Evolutionary conservation across 1,140 invertebrate genomes (phyloP).

Genomic region (Lepidurus arcticus): DNA sequence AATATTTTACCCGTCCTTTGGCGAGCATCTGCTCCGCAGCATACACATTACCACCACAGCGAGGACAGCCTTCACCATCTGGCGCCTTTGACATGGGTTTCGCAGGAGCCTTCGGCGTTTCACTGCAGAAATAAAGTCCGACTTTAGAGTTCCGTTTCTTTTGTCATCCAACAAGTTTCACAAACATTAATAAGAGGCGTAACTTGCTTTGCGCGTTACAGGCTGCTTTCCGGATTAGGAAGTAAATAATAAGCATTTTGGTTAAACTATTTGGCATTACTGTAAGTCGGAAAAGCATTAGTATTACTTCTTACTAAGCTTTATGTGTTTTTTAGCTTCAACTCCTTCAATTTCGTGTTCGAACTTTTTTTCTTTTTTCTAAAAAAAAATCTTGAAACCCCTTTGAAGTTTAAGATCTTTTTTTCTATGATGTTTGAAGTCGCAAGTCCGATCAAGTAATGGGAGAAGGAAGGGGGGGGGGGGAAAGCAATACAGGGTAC

Average conservation of each 20-base stretch:
- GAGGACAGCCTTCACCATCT: constrained; percentile 78
- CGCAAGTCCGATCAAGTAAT: not conserved
- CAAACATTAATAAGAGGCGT: too few species aligned
- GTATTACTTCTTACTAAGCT: not conserved
- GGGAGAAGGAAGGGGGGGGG: not conserved
- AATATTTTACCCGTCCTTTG: constrained; percentile 68
- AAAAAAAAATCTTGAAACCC: not conserved
- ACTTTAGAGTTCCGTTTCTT: not conserved
- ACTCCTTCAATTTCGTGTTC: constrained; percentile 21
- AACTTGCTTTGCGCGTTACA: too few species aligned
- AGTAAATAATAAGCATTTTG: too few species aligned
- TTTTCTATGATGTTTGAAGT: not conserved
- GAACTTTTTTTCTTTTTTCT: not conserved
- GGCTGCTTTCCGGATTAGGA: too few species aligned
- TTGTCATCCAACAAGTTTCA: not conserved
- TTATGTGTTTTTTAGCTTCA: not conserved
- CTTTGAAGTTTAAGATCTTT: not conserved
- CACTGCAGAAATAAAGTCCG: not conserved
- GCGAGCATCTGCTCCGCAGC: constrained; percentile 91
- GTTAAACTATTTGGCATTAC: too few species aligned
- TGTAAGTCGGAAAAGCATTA: not conserved
- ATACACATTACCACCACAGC: constrained; percentile 86
- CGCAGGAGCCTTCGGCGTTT: constrained; percentile 1
- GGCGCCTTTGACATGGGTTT: constrained; percentile 35
- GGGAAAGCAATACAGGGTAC: not conserved